Base-by-base conservation (phyloP, 2,888 invertebrate species). In the Ceraclea dissimilis region DNA sequence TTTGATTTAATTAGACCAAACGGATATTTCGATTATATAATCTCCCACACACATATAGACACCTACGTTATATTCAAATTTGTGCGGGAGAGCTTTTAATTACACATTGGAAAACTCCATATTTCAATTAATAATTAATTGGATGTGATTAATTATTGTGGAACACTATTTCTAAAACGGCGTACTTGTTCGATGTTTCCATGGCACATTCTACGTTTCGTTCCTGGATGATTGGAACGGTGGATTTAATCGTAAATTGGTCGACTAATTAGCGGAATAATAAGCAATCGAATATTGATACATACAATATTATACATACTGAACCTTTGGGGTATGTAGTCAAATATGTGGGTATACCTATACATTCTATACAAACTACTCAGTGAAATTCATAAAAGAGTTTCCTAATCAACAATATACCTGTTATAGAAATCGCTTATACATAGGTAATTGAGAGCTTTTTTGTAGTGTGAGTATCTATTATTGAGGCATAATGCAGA, bases 211-310 rank as follows among this genome's bases (percentile, higher is more conserved):
- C 20, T 31, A 19, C 55, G 22, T 20, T 51, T 19, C 49, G 47
- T 34, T 17, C 2, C 19, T 33, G 10, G 18, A 39, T 16, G 18
- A 11, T 21, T 34, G 13, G 13, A 26, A 16, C n/a, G 47, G 16
- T 48, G 58, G 51, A 49, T 44, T 52, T 59, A 49, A 59, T 59
- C 56, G 56, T 52, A 56, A 56, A 59, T 59, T 52, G 59, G 26
- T 49, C 56, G 59, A 48, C 51, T 58, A 58, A 54, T 58, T 58
- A 58, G 54, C 46, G 21, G 58, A 58, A 58, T 58, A 58, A 58
- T 58, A 51, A 58, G 51, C 51, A 51, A 58, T 39, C 54, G 51
- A 54, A 55, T 58, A 58, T 54, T 54, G 51, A 58, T 58, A 33
- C 47, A 10, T 26, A 26, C 26, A 26, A 26, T 26, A 26, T 10